phyloP scores from a whole-genome alignment of 2,113 vertebrate genomes.

The Cervus canadensis region DNA sequence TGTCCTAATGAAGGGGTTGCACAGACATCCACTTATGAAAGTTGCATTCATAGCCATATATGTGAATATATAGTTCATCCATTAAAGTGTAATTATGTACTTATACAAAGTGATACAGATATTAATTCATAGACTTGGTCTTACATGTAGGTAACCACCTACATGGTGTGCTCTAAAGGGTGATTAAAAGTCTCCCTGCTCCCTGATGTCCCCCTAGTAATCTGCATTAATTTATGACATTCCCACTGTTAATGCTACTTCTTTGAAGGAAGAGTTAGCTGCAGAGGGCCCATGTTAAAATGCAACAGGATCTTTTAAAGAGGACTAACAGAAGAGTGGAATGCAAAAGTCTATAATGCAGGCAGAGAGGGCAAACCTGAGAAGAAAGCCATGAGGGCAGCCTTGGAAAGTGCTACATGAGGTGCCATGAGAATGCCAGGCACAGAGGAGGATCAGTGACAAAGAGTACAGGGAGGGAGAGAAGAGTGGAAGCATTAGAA shows the following conservation, averaged over 20 bases:
- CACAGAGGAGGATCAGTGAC: background rate
- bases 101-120: slow-evolving; percentile 6
- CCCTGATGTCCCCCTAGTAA: background rate
- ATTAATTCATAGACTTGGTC: slow-evolving; percentile 2
- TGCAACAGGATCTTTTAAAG: background rate
- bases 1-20: slow-evolving; percentile 33
- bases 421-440: background rate
- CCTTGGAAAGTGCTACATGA: background rate
- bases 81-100: slow-evolving; percentile 59
- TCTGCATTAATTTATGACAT: background rate
- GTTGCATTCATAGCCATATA: slow-evolving; percentile 19
- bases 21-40: slow-evolving; percentile 21
- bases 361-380: background rate
- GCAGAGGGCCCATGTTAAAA: slow-evolving; percentile 11
- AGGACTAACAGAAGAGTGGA: background rate
- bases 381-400: background rate
- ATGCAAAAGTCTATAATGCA: background rate
- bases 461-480: background rate
- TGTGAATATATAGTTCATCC: background rate
- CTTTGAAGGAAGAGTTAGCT: slow-evolving; percentile 19
- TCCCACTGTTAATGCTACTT: background rate
- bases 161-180: background rate
- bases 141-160: background rate
- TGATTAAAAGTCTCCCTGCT: slow-evolving; percentile 36
- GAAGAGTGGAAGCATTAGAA: background rate